A percentile compares a stretch with the other conserved stretches of the same genome.
Evolutionary conservation across 2,888 invertebrate genomes (phyloP).

Genomic region (Trachelus stipa): DNA sequence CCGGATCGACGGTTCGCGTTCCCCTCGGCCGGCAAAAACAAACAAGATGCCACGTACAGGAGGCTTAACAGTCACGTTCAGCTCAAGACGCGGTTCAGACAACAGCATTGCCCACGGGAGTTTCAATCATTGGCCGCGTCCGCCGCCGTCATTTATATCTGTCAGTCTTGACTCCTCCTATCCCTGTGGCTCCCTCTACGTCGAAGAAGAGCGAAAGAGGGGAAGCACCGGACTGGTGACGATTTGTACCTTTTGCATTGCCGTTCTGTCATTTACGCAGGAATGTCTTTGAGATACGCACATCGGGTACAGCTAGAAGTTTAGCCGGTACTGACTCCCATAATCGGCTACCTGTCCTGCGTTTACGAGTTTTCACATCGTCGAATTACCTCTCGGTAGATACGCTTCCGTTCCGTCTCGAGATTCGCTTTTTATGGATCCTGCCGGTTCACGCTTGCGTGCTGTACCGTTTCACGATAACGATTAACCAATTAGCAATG

Average conservation of each 20-base stretch:
- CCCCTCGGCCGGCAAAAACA: constrained; percentile 35
- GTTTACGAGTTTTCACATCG: background rate
- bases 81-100: constrained; percentile 33
- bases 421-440: background rate
- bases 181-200: constrained; percentile 11
- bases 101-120: constrained; percentile 42
- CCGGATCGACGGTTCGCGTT: background rate
- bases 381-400: background rate
- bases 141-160: constrained; percentile 49
- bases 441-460: background rate
- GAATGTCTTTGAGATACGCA: background rate
- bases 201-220: background rate
- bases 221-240: background rate
- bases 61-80: constrained; percentile 31
- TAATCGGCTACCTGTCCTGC: background rate
- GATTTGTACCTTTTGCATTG: background rate
- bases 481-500: background rate
- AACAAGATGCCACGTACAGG: constrained; percentile 35
- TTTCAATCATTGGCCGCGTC: constrained; percentile 51
- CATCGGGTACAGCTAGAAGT: background rate
- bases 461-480: background rate
- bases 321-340: background rate
- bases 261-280: background rate
- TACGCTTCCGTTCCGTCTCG: background rate
- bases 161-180: constrained; percentile 35